These are phyloP conservation scores for Lophotis ruficrista DNA, from an alignment of 2,113 vertebrate species.

Conservation along the genomic window DNA sequence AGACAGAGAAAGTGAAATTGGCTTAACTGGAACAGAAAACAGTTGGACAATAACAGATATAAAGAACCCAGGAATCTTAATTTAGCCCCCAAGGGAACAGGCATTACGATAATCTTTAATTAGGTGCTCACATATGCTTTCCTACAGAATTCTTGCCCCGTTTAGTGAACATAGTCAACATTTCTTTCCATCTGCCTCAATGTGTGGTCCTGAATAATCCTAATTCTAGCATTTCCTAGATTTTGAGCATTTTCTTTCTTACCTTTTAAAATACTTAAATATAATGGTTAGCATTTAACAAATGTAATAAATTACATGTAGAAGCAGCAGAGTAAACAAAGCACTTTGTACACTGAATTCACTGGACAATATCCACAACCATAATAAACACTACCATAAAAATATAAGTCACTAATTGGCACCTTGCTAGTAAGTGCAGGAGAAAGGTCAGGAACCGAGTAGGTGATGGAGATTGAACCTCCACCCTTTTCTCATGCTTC, in stretches of 20 bases:
- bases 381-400: conserved; percentile 15
- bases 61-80: background rate
- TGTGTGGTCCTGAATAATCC: background rate
- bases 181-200: background rate
- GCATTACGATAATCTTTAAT: background rate
- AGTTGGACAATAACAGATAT: background rate
- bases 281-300: background rate
- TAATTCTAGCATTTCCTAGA: conserved; percentile 8
- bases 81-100: background rate
- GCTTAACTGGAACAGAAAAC: background rate
- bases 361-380: background rate
- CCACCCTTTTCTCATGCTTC: background rate
- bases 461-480: background rate
- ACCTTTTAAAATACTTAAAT: conserved; percentile 2
- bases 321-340: background rate
- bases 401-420: background rate
- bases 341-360: background rate
- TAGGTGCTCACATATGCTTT: background rate
- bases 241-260: background rate
- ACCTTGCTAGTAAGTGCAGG: background rate
- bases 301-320: background rate
- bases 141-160: background rate
- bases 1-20: background rate
- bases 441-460: background rate
- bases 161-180: background rate